Evolutionary conservation across 1,140 invertebrate species (phyloP), one percentile per base, ranked within the genome.

Genomic region (Choristoneura fumiferana): DNA sequence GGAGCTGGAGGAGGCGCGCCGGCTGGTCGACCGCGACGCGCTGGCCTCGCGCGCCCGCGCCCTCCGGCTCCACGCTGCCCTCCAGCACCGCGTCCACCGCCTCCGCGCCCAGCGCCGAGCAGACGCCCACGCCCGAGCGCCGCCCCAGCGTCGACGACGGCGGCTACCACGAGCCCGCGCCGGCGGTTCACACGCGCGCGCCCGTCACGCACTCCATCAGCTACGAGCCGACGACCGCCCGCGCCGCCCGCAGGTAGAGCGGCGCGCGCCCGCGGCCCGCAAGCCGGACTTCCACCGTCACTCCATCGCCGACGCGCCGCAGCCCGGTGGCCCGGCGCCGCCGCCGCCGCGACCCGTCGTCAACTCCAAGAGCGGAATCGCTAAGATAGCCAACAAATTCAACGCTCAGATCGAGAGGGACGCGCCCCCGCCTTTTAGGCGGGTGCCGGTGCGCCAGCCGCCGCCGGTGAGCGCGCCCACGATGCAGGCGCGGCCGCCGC

Each of bases 1-100:
- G 74, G 95, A 96, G 67, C 80, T 96, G 17, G 94, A 93, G 0
- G 91, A 93, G 62, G 95, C 95, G 0, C 90, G 95, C 39, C 91
- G 92, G 54, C 92, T 95, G 71, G 91, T 96, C 37, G 92, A 95
- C 69, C 91, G 94, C 62, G 92, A 93, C 71, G 87, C 90, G 5
- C 72, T 92, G 10, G 71, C 49, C 0, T n/a, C 55, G 67, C 49
- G 73, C 65, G 55, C 64, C 22, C 55, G 60, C 15, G 34, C 61
- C 58, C 61, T 39, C 61, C 64, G 12, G 53, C 55, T 39, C 35
- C 55, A 53, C 34, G 17, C 22, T 43, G 53, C 67, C 66, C 55
- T 17, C 69, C 33, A 40, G 54, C 52, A 18, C 69, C 70, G 45
- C 67, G 63, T 34, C 82, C 58, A 55, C 69, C 56, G 63, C 81